Conservation (phyloP, 2,888 invertebrate species). For the Merodon equestris region DNA sequence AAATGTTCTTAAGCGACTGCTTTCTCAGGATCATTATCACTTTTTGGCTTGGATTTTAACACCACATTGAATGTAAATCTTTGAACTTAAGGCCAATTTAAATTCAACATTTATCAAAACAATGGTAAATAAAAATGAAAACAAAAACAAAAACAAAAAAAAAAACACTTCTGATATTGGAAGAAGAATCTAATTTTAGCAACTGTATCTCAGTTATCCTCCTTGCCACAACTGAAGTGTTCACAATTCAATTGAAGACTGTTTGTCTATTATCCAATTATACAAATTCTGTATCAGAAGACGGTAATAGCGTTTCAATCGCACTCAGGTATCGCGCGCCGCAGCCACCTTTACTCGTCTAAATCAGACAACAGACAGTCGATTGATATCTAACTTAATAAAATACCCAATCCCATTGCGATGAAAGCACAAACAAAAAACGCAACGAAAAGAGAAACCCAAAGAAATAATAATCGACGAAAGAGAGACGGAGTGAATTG, state of each 20-base stretch:
- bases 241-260: slow-evolving; percentile 57
- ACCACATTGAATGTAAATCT: slow-evolving; percentile 27
- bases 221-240: slow-evolving; percentile 62
- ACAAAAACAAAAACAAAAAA: too few relatives aligned
- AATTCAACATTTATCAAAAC: slow-evolving; percentile 50
- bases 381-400: slow-evolving; percentile 13
- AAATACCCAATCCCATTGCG: slow-evolving; percentile 20
- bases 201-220: slow-evolving; percentile 1
- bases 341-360: slow-evolving; percentile 24
- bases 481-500: background rate
- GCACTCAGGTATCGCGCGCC: slow-evolving; percentile 5
- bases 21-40: slow-evolving; percentile 46
- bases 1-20: slow-evolving; percentile 47
- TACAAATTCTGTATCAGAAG: slow-evolving; percentile 51
- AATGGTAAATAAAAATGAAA: background rate
- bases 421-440: slow-evolving; percentile 76
- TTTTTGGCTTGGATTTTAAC: background rate
- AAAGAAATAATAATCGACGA: slow-evolving; percentile 39
- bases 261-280: slow-evolving; percentile 43
- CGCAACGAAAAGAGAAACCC: slow-evolving; percentile 24
- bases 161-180: slow-evolving; percentile 50
- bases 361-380: slow-evolving; percentile 44
- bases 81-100: slow-evolving; percentile 53
- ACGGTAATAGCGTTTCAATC: too few relatives aligned
- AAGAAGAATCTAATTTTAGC: slow-evolving; percentile 1